Conservation (phyloP, 2,113 vertebrate species). For the Lamprologus callipterus region DNA sequence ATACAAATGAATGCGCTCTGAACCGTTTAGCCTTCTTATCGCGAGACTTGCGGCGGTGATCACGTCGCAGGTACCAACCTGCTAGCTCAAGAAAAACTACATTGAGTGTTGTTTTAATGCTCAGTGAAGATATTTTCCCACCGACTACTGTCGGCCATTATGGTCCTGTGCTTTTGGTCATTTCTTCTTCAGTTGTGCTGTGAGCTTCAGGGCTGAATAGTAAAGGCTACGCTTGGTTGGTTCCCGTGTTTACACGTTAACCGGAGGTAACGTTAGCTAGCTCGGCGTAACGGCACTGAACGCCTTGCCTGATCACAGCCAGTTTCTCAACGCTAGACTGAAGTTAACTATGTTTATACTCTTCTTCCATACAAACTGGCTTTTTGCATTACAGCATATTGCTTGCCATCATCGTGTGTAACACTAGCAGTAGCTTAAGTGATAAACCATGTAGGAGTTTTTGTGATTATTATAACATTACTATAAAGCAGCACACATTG, state of each 20-base stretch:
- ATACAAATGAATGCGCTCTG: neutral
- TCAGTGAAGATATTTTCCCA: neutral
- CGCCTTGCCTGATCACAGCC: neutral
- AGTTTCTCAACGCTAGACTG: neutral
- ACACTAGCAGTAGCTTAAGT: neutral
- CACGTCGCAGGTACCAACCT: neutral
- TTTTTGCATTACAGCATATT: neutral
- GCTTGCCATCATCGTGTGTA: neutral
- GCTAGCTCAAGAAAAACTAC: neutral
- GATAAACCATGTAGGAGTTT: neutral
- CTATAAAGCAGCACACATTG: neutral
- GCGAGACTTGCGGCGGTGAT: slow-evolving; percentile 21
- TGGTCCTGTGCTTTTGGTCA: accelerated
- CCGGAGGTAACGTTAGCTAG: neutral
- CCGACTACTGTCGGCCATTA: too few species aligned
- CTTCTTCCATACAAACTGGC: neutral
- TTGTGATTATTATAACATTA: neutral
- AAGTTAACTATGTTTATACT: neutral
- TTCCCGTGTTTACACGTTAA: slow-evolving; percentile 16
- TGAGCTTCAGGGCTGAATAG: neutral
- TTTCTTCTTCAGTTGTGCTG: neutral
- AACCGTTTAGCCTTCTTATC: neutral
- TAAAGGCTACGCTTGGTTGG: neutral
- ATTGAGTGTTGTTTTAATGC: neutral
- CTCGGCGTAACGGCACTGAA: neutral